Conservation (phyloP, 2,888 invertebrate genomes). For the Bugulina stolonifera region DNA sequence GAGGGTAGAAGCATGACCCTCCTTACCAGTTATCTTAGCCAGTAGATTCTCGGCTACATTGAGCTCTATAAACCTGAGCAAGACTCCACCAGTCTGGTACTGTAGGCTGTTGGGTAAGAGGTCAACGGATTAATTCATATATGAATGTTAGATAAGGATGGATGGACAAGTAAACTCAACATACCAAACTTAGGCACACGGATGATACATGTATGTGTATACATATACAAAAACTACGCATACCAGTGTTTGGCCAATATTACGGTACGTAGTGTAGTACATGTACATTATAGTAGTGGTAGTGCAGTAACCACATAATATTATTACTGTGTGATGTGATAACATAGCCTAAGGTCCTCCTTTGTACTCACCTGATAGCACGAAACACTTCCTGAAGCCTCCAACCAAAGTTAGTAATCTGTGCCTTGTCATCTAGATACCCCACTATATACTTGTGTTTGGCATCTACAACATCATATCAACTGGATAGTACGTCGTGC, state of each 20-base stretch:
- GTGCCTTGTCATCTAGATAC: conserved; percentile 21
- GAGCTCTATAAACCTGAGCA: conserved; percentile 12
- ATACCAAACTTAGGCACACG: no score
- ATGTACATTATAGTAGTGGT: no score
- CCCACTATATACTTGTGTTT: conserved; percentile 20
- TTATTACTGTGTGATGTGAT: no score
- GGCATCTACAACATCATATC: conserved; percentile 1
- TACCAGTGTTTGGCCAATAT: no score
- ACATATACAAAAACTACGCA: no score
- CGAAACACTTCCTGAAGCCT: conserved; percentile 8
- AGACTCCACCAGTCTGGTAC: conserved; percentile 20
- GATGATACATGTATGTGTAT: no score
- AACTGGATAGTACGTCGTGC: neutral
- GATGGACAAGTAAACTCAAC: neutral
- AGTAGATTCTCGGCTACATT: conserved; percentile 13
- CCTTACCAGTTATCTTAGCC: conserved; percentile 1
- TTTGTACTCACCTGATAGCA: conserved; percentile 12
- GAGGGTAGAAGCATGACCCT: neutral
- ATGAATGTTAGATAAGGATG: neutral
- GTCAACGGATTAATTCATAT: neutral
- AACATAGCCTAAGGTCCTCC: no score
- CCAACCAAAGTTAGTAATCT: conserved; percentile 22
- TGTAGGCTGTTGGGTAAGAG: no score
- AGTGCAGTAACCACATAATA: no score
- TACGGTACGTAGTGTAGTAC: no score